Base-by-base conservation (phyloP, 2,797 vertebrate genomes). In the Anguilla anguilla region DNA sequence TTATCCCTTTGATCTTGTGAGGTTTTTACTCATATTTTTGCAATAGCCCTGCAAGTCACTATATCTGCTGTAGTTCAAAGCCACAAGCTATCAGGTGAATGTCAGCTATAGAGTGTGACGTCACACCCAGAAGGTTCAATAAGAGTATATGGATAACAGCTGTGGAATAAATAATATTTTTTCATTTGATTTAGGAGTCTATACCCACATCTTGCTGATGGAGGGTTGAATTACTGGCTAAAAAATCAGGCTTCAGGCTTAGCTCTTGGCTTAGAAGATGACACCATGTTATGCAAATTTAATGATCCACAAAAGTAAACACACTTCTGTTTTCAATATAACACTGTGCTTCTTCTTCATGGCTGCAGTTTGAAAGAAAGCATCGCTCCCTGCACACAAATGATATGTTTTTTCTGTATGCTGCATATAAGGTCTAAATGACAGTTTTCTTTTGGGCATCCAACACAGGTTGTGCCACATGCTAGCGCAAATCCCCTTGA, bases 391-490 rank as follows among this genome's bases (percentile, higher is more conserved):
- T 10, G n/a, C 69, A 89, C 88, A 87, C 91, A 91, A 90, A 93
- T 91, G 93, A 91, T 93, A 91, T 90, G 91, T 90, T 90, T 93
- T 92, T 87, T 94, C 90, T 92, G 91, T 91, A 91, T 94, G 94
- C 39, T 93, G 93, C 91, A 94, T 93, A 92, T 91, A 90, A 91
- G 91, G 94, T 93, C 92, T 93, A 92, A 89, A 87, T 94, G 93
- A 94, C 94, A 91, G 92, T 94, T 95, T 95, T 92, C 94, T 95
- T 95, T 92, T 92, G 89, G 91, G 91, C 94, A 94, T 94, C 95
- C 95, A 95, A 93, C 95, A 94, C 93, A 94, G 93, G 92, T 93
- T 93, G 84, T 92, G 93, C 94, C 96, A 94, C 94, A 94, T 91
- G 94, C 93, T 93, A 93, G 90, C 92, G 92, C 93, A 94, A 96